Evolutionary conservation across 2,888 invertebrate species (phyloP).

Genomic region (Eristalis pertinax): DNA sequence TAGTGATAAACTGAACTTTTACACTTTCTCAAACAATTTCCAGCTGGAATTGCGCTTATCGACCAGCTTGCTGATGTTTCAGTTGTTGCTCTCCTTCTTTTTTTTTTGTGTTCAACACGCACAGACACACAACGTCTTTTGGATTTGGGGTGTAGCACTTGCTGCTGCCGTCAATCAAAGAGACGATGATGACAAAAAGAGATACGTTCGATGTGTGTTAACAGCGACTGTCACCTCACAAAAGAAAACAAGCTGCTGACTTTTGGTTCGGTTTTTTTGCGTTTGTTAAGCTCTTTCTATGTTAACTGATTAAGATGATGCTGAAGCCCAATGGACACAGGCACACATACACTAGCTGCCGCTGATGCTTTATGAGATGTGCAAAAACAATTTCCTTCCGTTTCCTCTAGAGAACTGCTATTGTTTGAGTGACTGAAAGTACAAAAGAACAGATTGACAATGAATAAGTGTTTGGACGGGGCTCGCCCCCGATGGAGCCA

Average conservation of each 20-base stretch:
- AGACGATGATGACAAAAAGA: slow-evolving; percentile 7
- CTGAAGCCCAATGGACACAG: slow-evolving; percentile 47
- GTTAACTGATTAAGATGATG: slow-evolving; percentile 36
- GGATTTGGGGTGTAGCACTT: slow-evolving; percentile 42
- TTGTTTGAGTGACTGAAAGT: slow-evolving; percentile 51
- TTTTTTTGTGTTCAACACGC: slow-evolving; percentile 10
- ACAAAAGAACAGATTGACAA: slow-evolving; percentile 8
- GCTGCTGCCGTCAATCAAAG: slow-evolving; percentile 48
- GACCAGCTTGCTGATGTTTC: slow-evolving; percentile 16
- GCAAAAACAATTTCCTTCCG: slow-evolving; percentile 24
- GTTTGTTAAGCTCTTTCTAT: slow-evolving; percentile 3
- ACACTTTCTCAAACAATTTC: slow-evolving; percentile 41
- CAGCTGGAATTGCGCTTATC: slow-evolving; percentile 6
- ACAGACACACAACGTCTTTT: slow-evolving; percentile 56
- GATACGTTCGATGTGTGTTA: slow-evolving; percentile 1
- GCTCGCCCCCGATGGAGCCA: too few relatives aligned
- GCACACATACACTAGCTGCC: slow-evolving; percentile 41
- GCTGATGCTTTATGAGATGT: slow-evolving; percentile 27
- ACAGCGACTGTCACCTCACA: slow-evolving; percentile 19
- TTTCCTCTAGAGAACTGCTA: slow-evolving; percentile 38
- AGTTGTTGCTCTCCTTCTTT: neutral
- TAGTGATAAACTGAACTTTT: slow-evolving; percentile 6
- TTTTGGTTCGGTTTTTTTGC: neutral
- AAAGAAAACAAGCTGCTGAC: slow-evolving; percentile 30
- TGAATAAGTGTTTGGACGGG: neutral